These are phyloP conservation scores for Nomada lathburiana DNA, from an alignment of 2,888 invertebrate species.

Conservation along the genomic window DNA sequence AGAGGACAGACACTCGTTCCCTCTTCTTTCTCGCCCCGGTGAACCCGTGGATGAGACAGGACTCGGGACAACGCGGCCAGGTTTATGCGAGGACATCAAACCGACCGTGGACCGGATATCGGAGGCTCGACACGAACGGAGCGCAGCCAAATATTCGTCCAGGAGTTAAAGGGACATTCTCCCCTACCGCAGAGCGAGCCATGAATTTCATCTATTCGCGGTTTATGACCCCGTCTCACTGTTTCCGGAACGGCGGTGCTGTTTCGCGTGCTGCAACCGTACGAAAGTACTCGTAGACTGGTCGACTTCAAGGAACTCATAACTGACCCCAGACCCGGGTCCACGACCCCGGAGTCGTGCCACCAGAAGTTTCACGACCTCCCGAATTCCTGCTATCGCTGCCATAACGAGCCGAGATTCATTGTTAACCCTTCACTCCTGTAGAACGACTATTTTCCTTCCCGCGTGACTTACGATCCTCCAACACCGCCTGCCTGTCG, in stretches of 20 bases:
- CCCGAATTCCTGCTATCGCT: conserved; percentile 46
- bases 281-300: conserved; percentile 47
- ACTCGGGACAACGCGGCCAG: conserved; percentile 43
- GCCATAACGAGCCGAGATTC: conserved; percentile 18
- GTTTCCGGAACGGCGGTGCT: conserved; percentile 56
- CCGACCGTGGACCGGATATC: conserved; percentile 70
- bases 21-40: background rate
- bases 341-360: too few species aligned
- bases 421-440: conserved; percentile 4
- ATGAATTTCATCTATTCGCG: conserved; percentile 70
- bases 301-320: conserved; percentile 40
- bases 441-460: too few species aligned
- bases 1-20: conserved; percentile 13
- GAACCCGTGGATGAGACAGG: background rate
- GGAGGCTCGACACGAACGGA: conserved; percentile 55
- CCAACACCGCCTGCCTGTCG: too few species aligned
- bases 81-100: conserved; percentile 73
- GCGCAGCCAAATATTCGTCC: conserved; percentile 28
- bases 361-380: too few species aligned
- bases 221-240: conserved; percentile 63
- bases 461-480: too few species aligned
- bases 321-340: too few species aligned
- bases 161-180: conserved; percentile 42
- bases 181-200: conserved; percentile 32
- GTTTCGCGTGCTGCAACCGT: conserved; percentile 37